phyloP scores from a whole-genome alignment of 2,888 invertebrate genomes.

The Anarsia innoxiella region DNA sequence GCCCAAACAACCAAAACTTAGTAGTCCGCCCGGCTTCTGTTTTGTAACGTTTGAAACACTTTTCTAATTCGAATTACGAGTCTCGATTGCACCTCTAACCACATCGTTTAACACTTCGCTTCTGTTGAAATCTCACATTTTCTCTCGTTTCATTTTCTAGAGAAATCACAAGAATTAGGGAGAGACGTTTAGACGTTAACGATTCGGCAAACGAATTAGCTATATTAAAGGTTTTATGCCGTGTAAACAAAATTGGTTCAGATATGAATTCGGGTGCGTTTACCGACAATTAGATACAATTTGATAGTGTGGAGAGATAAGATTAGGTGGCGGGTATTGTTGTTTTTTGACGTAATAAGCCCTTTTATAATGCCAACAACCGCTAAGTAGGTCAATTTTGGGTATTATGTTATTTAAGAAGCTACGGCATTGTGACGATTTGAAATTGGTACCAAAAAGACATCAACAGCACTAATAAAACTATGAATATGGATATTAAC shows the following conservation, averaged over 20 bases:
- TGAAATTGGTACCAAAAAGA: too few relatives aligned
- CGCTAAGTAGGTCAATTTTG: too few relatives aligned
- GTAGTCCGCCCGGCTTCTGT: too few relatives aligned
- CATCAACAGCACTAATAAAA: too few relatives aligned
- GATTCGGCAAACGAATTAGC: constrained; percentile 30
- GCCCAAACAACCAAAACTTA: too few relatives aligned
- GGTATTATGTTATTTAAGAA: too few relatives aligned
- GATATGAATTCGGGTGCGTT: constrained; percentile 44
- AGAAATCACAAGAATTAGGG: background rate
- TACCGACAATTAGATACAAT: constrained; percentile 46
- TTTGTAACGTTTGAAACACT: too few relatives aligned
- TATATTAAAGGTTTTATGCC: constrained; percentile 23
- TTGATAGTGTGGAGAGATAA: constrained; percentile 39
- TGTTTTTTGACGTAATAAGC: too few relatives aligned
- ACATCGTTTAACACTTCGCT: constrained; percentile 8
- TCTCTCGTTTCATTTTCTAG: constrained; percentile 11
- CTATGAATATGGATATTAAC: too few relatives aligned
- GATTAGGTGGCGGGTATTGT: too few relatives aligned
- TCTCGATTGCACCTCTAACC: constrained; percentile 2
- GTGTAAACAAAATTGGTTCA: constrained; percentile 37
- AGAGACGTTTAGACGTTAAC: constrained; percentile 21
- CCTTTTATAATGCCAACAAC: too few relatives aligned
- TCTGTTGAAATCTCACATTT: constrained; percentile 8
- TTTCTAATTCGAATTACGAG: background rate
- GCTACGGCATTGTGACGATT: too few relatives aligned